Percentiles rank a stretch among this genome's conserved stretches.
phyloP scores from a whole-genome alignment of 2,888 invertebrate species.

The Nomada fucata region DNA sequence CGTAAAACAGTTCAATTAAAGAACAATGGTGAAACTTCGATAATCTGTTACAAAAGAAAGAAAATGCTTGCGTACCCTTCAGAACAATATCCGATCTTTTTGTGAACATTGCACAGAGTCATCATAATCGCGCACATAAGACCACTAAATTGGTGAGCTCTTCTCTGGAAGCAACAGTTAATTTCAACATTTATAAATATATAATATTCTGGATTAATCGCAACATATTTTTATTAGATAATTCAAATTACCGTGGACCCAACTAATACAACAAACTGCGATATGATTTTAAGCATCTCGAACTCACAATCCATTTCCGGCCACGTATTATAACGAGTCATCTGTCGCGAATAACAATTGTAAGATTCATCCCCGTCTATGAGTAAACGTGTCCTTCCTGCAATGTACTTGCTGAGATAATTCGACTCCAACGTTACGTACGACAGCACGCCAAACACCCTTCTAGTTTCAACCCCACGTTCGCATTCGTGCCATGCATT shows the following conservation, averaged over 20 bases:
- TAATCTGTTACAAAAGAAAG: neutral
- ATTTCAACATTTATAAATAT: neutral
- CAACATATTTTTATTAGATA: conserved; percentile 2
- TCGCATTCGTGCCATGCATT: conserved; percentile 79
- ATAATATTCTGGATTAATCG: neutral
- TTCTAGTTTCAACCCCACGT: conserved; percentile 80
- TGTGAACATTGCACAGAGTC: conserved; percentile 76
- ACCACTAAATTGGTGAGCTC: conserved; percentile 82
- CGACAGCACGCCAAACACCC: conserved; percentile 77
- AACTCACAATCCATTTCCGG: conserved; percentile 70
- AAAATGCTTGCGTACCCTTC: conserved; percentile 70
- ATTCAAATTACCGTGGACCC: conserved; percentile 75
- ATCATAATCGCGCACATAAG: conserved; percentile 77
- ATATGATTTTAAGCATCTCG: conserved; percentile 79
- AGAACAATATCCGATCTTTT: conserved; percentile 73
- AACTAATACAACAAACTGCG: conserved; percentile 77
- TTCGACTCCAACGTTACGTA: conserved; percentile 75
- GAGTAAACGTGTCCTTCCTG: conserved; percentile 74
- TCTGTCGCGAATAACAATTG: conserved; percentile 72
- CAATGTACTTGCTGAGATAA: conserved; percentile 79
- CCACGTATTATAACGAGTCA: conserved; percentile 79
- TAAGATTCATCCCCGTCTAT: conserved; percentile 72
- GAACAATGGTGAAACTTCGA: neutral
- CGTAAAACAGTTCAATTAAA: neutral
- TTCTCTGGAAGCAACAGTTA: conserved; percentile 74